Percentiles rank a stretch among this genome's conserved stretches.
These are phyloP conservation scores for Epinotia bilunana DNA, from an alignment of 2,888 invertebrate genomes.

Conservation along the genomic window DNA sequence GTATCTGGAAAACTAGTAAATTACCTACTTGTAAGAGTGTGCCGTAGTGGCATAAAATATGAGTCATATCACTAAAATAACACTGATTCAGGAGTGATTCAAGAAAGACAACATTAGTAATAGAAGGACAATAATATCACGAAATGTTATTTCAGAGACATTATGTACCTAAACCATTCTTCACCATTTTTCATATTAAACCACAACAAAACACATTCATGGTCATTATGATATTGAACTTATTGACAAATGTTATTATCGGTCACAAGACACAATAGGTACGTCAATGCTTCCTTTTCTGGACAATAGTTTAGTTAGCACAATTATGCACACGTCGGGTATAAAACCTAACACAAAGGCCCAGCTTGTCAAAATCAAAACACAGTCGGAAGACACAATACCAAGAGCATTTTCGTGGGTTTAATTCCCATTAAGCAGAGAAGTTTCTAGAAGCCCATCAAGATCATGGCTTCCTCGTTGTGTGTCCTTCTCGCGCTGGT, in stretches of 20 bases:
- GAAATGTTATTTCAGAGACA: conserved; percentile 27
- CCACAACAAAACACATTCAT: conserved; percentile 72
- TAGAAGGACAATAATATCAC: conserved; percentile 40
- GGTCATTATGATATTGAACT: conserved; percentile 78
- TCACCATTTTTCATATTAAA: conserved; percentile 62
- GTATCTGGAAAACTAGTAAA: no score
- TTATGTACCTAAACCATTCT: conserved; percentile 56
- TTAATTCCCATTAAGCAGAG: conserved; percentile 60
- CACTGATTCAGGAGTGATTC: conserved; percentile 6
- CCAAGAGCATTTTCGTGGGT: conserved; percentile 58
- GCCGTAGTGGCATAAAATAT: not conserved
- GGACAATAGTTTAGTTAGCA: conserved; percentile 71
- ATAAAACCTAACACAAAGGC: conserved; percentile 66
- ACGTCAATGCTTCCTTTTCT: conserved; percentile 75
- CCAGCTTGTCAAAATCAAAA: conserved; percentile 51
- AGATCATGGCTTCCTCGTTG: conserved; percentile 68
- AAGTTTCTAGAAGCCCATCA: conserved; percentile 63
- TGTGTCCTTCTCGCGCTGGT: conserved; percentile 66
- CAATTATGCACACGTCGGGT: conserved; percentile 58
- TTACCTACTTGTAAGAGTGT: no score
- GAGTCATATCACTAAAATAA: conserved; percentile 16
- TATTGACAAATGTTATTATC: conserved; percentile 70
- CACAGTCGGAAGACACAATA: conserved; percentile 53
- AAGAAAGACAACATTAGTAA: conserved; percentile 23
- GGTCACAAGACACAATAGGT: conserved; percentile 53